Evolutionary conservation across 2,888 invertebrate genomes (phyloP).

Genomic region (Phania funesta): DNA sequence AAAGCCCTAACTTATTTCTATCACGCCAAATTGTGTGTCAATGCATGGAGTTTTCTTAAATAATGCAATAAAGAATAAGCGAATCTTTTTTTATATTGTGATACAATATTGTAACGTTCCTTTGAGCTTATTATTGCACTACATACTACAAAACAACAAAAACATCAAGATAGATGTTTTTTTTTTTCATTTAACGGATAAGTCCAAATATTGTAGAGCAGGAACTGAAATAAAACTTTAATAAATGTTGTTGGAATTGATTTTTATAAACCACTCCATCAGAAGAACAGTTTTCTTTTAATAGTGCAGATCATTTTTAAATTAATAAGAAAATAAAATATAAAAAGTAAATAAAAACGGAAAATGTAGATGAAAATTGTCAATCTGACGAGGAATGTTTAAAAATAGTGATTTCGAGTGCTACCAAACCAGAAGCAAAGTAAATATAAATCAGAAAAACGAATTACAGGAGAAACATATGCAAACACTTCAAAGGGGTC

Average conservation of each 20-base stretch:
- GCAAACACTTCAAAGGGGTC: constrained; percentile 1
- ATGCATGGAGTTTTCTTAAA: constrained; percentile 10
- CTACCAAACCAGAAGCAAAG: constrained; percentile 1
- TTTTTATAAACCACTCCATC: constrained; percentile 17
- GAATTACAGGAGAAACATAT: constrained; percentile 1
- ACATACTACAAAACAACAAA: constrained; percentile 25
- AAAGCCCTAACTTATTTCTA: constrained; percentile 21
- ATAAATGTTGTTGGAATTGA: constrained; percentile 28
- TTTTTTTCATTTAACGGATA: not conserved
- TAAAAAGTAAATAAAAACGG: constrained; percentile 11
- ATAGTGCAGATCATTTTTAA: constrained; percentile 14
- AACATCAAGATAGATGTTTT: constrained; percentile 14
- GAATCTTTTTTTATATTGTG: constrained; percentile 10
- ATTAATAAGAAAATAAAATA: constrained; percentile 23
- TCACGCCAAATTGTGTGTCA: constrained; percentile 7
- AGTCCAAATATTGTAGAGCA: constrained; percentile 10
- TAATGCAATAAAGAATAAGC: constrained; percentile 7
- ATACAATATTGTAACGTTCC: not conserved
- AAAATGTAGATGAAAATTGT: constrained; percentile 9
- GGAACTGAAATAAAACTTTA: constrained; percentile 18
- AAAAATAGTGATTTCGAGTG: constrained; percentile 20
- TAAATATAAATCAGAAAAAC: constrained; percentile 7
- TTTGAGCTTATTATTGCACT: constrained; percentile 13
- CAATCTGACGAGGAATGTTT: constrained; percentile 21
- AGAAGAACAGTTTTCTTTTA: constrained; percentile 21